These are phyloP conservation scores for Agonopterix heracliana DNA, from an alignment of 2,888 invertebrate genomes.

Conservation along the genomic window DNA sequence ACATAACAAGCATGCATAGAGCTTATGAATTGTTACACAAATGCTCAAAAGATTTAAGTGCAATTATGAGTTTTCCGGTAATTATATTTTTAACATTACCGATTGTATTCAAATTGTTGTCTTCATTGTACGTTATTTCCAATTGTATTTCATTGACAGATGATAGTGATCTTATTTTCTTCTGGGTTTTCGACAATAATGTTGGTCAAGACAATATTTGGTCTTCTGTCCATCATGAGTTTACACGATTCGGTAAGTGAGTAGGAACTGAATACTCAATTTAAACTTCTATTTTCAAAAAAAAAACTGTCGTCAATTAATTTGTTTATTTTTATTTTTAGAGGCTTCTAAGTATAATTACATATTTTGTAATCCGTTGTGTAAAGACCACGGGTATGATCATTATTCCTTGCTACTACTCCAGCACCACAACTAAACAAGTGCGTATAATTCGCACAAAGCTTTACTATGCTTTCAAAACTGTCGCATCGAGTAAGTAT, in stretches of 20 bases:
- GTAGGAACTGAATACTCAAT: no score
- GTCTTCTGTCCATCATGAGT: background rate
- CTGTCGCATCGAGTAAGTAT: conserved; percentile 1
- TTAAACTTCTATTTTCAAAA: no score
- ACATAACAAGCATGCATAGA: conserved; percentile 7
- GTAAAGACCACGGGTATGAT: conserved; percentile 14
- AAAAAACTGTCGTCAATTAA: no score
- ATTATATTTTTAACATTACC: background rate
- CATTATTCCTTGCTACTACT: conserved; percentile 47
- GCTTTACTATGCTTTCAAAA: conserved; percentile 51
- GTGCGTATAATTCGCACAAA: conserved; percentile 40
- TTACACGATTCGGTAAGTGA: no score
- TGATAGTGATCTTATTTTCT: conserved; percentile 39
- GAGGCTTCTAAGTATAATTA: no score
- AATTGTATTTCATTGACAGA: conserved; percentile 29
- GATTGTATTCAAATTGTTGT: no score
- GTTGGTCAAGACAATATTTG: conserved; percentile 39
- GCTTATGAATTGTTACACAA: conserved; percentile 10
- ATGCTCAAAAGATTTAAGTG: conserved; percentile 7
- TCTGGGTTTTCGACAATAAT: conserved; percentile 49
- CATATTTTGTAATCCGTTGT: no score
- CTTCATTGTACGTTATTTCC: no score
- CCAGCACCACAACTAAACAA: conserved; percentile 40
- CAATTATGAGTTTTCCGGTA: conserved; percentile 10
- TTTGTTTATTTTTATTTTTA: no score